A percentile compares a stretch with the other conserved stretches of the same genome.
Conservation (phyloP, 2,888 invertebrate genomes). For the Ornithoptera alexandrae region DNA sequence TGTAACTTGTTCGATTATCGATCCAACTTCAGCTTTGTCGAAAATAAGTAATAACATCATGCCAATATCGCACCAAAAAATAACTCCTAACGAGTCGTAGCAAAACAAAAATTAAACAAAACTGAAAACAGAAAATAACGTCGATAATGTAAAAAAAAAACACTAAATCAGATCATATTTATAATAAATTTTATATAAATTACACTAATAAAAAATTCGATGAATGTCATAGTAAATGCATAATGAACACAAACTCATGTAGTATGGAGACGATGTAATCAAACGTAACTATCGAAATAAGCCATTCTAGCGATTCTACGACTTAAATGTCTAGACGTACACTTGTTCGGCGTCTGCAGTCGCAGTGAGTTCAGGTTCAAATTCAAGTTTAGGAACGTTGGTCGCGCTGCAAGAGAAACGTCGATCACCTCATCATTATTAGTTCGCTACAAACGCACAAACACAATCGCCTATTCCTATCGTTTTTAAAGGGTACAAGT, state of each 20-base stretch:
- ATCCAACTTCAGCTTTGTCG: constrained; percentile 1
- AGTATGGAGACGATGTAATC: constrained; percentile 35
- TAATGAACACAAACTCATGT: constrained; percentile 34
- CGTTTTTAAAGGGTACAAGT: background rate
- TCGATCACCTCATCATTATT: constrained; percentile 53
- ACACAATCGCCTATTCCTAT: background rate
- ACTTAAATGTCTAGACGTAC: constrained; percentile 83
- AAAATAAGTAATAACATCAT: constrained; percentile 39
- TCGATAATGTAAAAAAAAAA: background rate
- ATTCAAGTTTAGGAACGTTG: constrained; percentile 98
- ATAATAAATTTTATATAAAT: constrained; percentile 5
- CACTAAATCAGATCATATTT: constrained; percentile 20
- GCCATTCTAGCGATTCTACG: constrained; percentile 72
- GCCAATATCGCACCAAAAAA: constrained; percentile 47
- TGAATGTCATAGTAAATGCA: constrained; percentile 19
- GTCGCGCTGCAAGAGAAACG: constrained; percentile 92
- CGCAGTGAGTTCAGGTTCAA: constrained; percentile 95
- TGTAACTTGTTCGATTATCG: background rate
- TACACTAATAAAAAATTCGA: background rate
- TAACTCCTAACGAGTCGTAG: constrained; percentile 44
- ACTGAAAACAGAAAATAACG: constrained; percentile 3
- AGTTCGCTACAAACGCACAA: constrained; percentile 32
- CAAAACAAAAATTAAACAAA: constrained; percentile 45
- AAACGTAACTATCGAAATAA: constrained; percentile 51
- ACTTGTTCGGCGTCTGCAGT: constrained; percentile 92